Evolutionary conservation across 1,140 invertebrate species (phyloP).

Genomic region (Drosophila seguyi): DNA sequence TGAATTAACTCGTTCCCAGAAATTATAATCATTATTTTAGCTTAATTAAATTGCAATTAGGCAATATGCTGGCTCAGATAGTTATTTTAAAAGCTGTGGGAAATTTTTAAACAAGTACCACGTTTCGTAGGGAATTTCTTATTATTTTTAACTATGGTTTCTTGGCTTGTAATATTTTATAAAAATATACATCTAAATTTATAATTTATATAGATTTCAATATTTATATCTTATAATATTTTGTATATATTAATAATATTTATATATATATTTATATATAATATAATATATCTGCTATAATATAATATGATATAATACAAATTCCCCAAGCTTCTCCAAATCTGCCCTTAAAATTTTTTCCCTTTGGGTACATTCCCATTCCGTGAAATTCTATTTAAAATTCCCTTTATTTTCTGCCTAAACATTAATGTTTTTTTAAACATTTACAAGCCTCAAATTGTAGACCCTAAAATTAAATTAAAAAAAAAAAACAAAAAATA

Average conservation of each 20-base stretch:
- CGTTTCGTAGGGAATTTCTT: too few relatives aligned
- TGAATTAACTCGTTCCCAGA: neutral
- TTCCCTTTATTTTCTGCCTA: neutral
- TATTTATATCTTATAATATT: neutral
- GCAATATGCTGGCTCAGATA: neutral
- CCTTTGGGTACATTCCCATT: neutral
- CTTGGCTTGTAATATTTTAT: neutral
- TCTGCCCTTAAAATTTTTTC: neutral
- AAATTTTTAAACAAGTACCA: neutral
- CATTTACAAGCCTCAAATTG: constrained; percentile 1
- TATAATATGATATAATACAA: too few relatives aligned
- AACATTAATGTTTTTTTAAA: neutral
- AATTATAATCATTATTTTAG: neutral
- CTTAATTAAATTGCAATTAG: constrained; percentile 8
- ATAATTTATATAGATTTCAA: too few relatives aligned
- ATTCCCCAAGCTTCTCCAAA: neutral
- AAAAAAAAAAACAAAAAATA: neutral
- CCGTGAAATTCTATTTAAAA: neutral
- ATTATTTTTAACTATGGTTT: neutral
- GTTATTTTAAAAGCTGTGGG: neutral
- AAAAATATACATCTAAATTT: neutral
- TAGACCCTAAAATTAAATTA: neutral
- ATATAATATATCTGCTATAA: too few relatives aligned
- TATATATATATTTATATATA: too few relatives aligned
- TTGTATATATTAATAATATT: neutral